These are phyloP conservation scores for Chroicocephalus ridibundus DNA, from an alignment of 2,113 vertebrate species.

Conservation along the genomic window DNA sequence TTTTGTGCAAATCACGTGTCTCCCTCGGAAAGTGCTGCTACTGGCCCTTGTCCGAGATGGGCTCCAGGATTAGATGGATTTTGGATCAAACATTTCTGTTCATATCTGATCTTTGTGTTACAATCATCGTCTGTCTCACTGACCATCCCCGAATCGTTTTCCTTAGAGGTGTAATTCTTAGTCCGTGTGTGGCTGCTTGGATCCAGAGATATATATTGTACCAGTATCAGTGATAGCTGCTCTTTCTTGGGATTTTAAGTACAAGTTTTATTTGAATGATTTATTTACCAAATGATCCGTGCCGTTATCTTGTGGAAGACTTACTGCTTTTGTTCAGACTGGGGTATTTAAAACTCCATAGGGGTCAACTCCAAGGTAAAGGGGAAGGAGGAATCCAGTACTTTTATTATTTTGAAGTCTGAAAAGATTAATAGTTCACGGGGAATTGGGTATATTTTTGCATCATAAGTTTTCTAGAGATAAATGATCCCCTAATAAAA, in stretches of 20 bases:
- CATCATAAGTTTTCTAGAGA: rapidly evolving
- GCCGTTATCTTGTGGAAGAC: not conserved
- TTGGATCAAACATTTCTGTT: not conserved
- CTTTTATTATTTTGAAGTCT: not conserved
- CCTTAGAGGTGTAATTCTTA: not conserved
- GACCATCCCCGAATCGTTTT: rapidly evolving
- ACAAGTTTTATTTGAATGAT: not conserved
- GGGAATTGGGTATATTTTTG: not conserved
- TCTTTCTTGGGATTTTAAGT: not conserved
- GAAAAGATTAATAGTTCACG: not conserved
- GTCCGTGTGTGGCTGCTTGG: rapidly evolving
- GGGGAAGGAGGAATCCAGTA: rapidly evolving
- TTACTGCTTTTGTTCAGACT: not conserved
- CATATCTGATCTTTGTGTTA: not conserved
- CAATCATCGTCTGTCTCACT: rapidly evolving
- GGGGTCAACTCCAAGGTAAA: no score
- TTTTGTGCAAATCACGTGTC: no score
- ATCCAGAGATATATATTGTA: rapidly evolving
- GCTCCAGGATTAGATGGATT: not conserved
- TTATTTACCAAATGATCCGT: no score
- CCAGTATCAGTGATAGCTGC: rapidly evolving
- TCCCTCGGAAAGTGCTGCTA: not conserved
- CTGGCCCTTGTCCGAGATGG: not conserved
- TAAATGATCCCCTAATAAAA: not conserved
- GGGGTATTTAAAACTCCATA: rapidly evolving